Evolutionary conservation across 2,888 invertebrate species (phyloP).

Genomic region (Galeopsomyia nigrocyanea): DNA sequence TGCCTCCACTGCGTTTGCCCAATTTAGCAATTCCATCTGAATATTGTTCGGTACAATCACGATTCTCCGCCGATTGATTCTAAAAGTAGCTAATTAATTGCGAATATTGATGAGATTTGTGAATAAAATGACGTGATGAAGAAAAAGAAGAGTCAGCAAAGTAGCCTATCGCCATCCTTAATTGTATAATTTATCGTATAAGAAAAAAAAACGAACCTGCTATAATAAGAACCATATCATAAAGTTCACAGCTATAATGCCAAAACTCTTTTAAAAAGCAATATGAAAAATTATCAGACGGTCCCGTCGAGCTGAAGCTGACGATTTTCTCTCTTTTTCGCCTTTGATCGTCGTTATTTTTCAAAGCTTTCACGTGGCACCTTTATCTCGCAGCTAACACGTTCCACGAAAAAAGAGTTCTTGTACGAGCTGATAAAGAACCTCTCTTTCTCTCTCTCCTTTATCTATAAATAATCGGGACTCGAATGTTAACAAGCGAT

Average conservation of each 20-base stretch:
- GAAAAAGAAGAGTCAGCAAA: not conserved
- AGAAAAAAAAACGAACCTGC: slow-evolving; percentile 6
- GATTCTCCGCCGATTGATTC: no score
- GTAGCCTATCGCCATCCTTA: not conserved
- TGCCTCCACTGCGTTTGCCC: no score
- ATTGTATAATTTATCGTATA: slow-evolving; percentile 24
- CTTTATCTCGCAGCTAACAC: slow-evolving; percentile 38
- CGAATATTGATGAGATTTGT: no score
- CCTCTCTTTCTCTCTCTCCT: slow-evolving; percentile 33
- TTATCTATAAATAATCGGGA: slow-evolving; percentile 48
- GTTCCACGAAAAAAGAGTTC: slow-evolving; percentile 45
- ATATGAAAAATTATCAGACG: slow-evolving; percentile 39
- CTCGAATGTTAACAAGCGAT: slow-evolving; percentile 47
- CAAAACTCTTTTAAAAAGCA: not conserved
- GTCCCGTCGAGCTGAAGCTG: not conserved
- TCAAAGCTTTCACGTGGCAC: not conserved
- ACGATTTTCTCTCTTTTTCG: slow-evolving; percentile 15
- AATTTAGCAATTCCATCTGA: no score
- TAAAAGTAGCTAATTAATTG: no score
- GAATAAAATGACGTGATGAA: no score
- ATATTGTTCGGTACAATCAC: no score
- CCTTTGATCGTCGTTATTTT: slow-evolving; percentile 15
- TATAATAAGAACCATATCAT: not conserved
- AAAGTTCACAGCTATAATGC: slow-evolving; percentile 1
- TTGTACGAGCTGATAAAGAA: slow-evolving; percentile 33